Evolutionary conservation across 2,888 invertebrate genomes (phyloP), one percentile per base, ranked within the genome.

Genomic region (Hirtodrosophila cameraria): DNA sequence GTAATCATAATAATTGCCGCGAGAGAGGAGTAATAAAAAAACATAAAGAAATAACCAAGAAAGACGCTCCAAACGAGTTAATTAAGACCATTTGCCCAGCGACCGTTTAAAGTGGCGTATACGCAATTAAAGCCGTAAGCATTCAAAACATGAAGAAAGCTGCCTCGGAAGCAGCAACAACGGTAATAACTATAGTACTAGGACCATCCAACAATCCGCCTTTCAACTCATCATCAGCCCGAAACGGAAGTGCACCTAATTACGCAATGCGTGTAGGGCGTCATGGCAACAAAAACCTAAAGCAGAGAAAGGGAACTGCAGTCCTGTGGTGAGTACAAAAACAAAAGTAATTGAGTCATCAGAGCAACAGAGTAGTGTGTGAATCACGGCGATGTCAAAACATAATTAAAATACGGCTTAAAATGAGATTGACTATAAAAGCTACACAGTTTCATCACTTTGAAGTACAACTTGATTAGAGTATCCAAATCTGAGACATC

Each of bases 51-150:
- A 45, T 3, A 39, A 71, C 25, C 11, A 42, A 59, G 73, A 74
- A 48, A 66, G 65, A 55, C 66, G 58, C 77, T 67, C 64, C 61
- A 36, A 75, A 69, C 72, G 75, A 82, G 70, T 81, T 81, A 81
- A 81, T 81, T 81, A 81, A 81, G 79, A 79, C 85, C 59, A 72
- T 85, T 85, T 69, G 75, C 82, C 80, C 80, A 81, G 60, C 83
- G 72, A 82, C 79, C 85, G 83, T 85, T 75, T 67, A 82, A 72
- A 18, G 68, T 80, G 76, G 76, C 80, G 80, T 85, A 81, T 85
- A 85, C 80, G 75, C 80, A 81, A 81, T 81, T 81, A 81, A 79
- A 69, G 38, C 43, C 65, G 30, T 46, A 67, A 61, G 69, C 85
- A 80, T 80, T 80, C 69, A 65, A 81, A 81, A 72, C 75, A 81